These are phyloP conservation scores for Sebastes diploproa DNA, from an alignment of 2,797 vertebrate genomes.

Conservation along the genomic window DNA sequence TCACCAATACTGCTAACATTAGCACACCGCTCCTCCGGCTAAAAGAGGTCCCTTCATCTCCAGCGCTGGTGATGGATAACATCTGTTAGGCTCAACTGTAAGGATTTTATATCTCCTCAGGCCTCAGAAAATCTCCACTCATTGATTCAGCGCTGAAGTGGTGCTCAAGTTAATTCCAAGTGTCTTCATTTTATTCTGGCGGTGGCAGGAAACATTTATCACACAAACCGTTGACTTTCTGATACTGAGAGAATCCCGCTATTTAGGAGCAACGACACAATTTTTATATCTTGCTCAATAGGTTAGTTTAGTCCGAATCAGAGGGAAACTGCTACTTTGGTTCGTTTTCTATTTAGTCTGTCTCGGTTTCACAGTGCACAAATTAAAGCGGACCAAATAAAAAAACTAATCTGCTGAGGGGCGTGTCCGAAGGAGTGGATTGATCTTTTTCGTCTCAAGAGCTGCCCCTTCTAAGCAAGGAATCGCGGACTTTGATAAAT, in stretches of 20 bases:
- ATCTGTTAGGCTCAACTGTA: conserved; percentile 58
- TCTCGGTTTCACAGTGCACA: too few relatives aligned
- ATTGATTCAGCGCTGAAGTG: conserved; percentile 69
- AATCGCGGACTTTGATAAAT: too few relatives aligned
- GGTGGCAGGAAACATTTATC: conserved; percentile 10
- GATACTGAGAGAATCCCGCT: neutral
- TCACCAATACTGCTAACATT: conserved; percentile 39
- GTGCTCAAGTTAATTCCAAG: conserved; percentile 67
- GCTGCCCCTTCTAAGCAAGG: too few relatives aligned
- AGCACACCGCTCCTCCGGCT: conserved; percentile 9
- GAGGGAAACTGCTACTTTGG: too few relatives aligned
- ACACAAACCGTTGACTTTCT: neutral
- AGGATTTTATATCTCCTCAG: conserved; percentile 61
- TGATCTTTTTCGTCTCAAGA: too few relatives aligned
- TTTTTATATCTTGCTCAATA: neutral
- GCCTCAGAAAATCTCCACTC: conserved; percentile 64
- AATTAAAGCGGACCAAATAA: too few relatives aligned
- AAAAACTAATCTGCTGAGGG: too few relatives aligned
- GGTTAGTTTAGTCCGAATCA: too few relatives aligned
- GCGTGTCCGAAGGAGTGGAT: too few relatives aligned
- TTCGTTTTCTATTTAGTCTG: too few relatives aligned
- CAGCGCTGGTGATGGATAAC: conserved; percentile 41
- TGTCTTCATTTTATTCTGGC: conserved; percentile 31
- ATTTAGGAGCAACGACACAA: neutral
- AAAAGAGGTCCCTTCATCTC: neutral